Evolutionary conservation across 2,888 invertebrate species (phyloP).

Genomic region (Brachycybe producta): DNA sequence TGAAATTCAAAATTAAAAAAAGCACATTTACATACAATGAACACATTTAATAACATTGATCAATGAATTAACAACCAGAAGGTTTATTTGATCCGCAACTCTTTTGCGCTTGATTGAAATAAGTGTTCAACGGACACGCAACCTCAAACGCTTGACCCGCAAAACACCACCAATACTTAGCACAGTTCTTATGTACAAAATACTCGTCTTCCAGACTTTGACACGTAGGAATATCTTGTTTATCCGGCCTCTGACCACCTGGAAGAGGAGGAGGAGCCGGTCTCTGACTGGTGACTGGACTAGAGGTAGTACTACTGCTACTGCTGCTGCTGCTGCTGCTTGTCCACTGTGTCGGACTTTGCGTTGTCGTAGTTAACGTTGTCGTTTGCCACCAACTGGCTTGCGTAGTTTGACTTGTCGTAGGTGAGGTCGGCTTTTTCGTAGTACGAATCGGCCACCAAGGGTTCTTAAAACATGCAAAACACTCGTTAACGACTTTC

Average conservation of each 20-base stretch:
- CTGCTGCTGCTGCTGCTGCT: neutral
- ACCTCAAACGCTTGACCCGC: conserved; percentile 60
- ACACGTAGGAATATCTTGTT: conserved; percentile 3
- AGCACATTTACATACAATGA: too few species aligned
- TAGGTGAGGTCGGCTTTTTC: conserved; percentile 4
- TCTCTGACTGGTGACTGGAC: too few species aligned
- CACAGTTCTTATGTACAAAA: conserved; percentile 20
- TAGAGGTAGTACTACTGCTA: neutral
- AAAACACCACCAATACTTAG: conserved; percentile 65
- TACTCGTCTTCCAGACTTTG: conserved; percentile 22
- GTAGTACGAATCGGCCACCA: neutral
- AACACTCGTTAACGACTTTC: neutral
- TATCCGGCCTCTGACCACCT: conserved; percentile 17
- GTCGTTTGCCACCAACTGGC: conserved; percentile 7
- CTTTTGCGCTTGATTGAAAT: too few species aligned
- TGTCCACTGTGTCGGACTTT: neutral
- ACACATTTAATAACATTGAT: too few species aligned
- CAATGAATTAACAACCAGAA: too few species aligned
- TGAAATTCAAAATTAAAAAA: too few species aligned
- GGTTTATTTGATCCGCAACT: too few species aligned
- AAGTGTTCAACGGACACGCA: conserved; percentile 42
- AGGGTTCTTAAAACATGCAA: neutral
- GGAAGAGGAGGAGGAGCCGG: too few species aligned
- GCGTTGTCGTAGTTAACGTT: neutral
- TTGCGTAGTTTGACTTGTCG: conserved; percentile 13